These are phyloP conservation scores for Hypselothyrea guttata DNA, from an alignment of 2,888 invertebrate species.

Conservation along the genomic window DNA sequence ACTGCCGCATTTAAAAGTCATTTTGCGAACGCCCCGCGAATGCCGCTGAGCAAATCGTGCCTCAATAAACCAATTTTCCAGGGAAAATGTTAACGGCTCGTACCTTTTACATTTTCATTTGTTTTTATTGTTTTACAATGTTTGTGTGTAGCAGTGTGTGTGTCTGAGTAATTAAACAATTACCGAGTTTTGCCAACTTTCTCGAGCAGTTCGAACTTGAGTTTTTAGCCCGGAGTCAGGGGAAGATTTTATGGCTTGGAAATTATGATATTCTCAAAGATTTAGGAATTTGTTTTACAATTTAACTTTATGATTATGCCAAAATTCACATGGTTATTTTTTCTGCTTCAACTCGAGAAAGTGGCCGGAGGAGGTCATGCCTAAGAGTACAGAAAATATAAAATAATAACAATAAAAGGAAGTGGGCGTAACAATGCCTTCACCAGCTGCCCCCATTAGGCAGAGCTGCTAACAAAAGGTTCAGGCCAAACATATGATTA, in stretches of 20 bases:
- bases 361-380: conserved; percentile 39
- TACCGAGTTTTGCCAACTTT: conserved; percentile 55
- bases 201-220: too few relatives aligned
- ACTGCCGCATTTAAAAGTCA: conserved; percentile 70
- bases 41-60: conserved; percentile 53
- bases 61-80: conserved; percentile 56
- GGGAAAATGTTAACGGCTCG: conserved; percentile 21
- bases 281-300: conserved; percentile 20
- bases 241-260: conserved; percentile 42
- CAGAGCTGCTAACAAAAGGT: conserved; percentile 40
- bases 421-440: conserved; percentile 63
- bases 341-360: conserved; percentile 9
- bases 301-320: conserved; percentile 44
- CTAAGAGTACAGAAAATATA: conserved; percentile 14
- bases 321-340: conserved; percentile 48
- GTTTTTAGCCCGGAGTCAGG: conserved; percentile 43
- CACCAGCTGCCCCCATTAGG: conserved; percentile 59
- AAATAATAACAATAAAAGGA: conserved; percentile 47
- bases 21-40: conserved; percentile 69
- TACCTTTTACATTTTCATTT: conserved; percentile 10
- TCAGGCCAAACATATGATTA: conserved; percentile 66
- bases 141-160: conserved; percentile 34
- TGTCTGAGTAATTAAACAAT: conserved; percentile 59
- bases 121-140: conserved; percentile 72
- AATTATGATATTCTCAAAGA: conserved; percentile 49